Percentiles rank a stretch among this genome's conserved stretches.
These are phyloP conservation scores for Papilio demoleus DNA, from an alignment of 2,888 invertebrate species.

Conservation along the genomic window DNA sequence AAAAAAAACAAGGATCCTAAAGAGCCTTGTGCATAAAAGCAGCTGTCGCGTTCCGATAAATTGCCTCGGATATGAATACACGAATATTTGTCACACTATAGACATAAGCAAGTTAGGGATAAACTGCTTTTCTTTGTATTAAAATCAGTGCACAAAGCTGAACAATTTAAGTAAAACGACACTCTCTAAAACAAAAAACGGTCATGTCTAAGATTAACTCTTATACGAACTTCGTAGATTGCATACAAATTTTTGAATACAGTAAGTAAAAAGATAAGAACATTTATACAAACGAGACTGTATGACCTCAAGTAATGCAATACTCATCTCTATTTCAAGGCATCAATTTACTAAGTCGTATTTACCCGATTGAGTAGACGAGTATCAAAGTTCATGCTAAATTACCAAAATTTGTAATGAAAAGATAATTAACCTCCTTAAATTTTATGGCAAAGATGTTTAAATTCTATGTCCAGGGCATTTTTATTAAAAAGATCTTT, in stretches of 20 bases:
- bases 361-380: background rate
- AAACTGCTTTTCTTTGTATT: background rate
- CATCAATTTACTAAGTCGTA: background rate
- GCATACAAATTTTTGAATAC: background rate
- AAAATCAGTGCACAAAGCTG: background rate
- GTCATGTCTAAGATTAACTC: background rate
- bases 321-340: background rate
- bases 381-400: background rate
- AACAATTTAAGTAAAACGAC: background rate
- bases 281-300: background rate
- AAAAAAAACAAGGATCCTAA: constrained; percentile 56
- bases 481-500: background rate
- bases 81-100: constrained; percentile 2
- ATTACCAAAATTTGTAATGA: constrained; percentile 7
- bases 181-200: background rate
- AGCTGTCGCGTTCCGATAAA: constrained; percentile 52
- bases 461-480: background rate
- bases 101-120: constrained; percentile 1
- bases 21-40: constrained; percentile 50
- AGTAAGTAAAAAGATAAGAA: background rate
- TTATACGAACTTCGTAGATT: background rate
- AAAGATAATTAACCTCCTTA: constrained; percentile 16
- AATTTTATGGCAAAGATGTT: constrained; percentile 2
- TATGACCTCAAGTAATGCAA: background rate
- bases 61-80: constrained; percentile 35